Percentiles rank a stretch among this genome's conserved stretches.
phyloP scores from a whole-genome alignment of 2,888 invertebrate species.

The Yponomeuta cagnagella region DNA sequence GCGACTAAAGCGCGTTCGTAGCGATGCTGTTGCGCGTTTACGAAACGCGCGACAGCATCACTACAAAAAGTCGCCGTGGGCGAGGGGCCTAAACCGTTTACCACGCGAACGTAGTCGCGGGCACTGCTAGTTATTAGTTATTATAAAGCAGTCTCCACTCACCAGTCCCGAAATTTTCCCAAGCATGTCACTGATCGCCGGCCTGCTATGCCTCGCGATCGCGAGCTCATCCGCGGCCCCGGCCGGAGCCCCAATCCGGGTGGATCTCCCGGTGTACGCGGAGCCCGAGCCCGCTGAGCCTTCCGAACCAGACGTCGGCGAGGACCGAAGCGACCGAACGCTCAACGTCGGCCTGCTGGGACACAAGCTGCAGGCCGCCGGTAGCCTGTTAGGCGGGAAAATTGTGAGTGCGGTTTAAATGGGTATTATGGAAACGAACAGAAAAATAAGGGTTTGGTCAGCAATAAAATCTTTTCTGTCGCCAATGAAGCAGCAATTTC shows the following conservation, averaged over 20 bases:
- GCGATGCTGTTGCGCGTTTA: no score
- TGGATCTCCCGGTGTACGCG: constrained; percentile 62
- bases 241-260: constrained; percentile 48
- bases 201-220: constrained; percentile 27
- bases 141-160: no score
- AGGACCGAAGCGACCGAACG: constrained; percentile 30
- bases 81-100: no score
- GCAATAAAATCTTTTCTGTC: neutral
- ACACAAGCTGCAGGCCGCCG: constrained; percentile 38
- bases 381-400: constrained; percentile 31
- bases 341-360: constrained; percentile 34
- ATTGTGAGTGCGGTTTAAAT: constrained; percentile 15
- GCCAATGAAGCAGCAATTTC: no score
- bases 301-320: constrained; percentile 41
- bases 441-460: neutral
- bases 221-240: constrained; percentile 41
- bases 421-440: no score
- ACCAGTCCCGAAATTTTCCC: constrained; percentile 20
- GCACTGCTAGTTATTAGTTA: no score
- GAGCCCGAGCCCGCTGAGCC: constrained; percentile 33
- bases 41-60: no score
- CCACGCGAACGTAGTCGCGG: no score
- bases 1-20: no score
- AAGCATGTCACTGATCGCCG: constrained; percentile 38
- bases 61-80: no score